Evolutionary conservation across 2,113 vertebrate genomes (phyloP).

Genomic region (Beaufortia kweichowensis): DNA sequence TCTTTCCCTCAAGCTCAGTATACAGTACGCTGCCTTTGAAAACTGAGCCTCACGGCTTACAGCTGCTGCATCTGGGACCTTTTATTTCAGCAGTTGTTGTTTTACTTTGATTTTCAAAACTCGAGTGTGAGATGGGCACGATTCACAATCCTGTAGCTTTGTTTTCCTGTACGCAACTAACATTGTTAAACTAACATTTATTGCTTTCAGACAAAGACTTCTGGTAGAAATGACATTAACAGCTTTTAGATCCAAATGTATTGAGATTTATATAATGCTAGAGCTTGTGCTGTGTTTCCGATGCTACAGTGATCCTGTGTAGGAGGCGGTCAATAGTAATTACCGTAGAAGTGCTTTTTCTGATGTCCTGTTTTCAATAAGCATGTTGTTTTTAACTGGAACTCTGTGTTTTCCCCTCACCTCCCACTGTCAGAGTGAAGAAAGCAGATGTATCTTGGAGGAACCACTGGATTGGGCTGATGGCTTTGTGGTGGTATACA

Average conservation of each 20-base stretch:
- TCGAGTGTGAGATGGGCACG: constrained; percentile 40
- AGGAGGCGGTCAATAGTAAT: not conserved
- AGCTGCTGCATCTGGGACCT: constrained; percentile 41
- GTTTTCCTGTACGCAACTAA: not conserved
- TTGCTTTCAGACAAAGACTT: not conserved
- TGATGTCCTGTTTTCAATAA: not conserved
- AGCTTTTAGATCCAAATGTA: not conserved
- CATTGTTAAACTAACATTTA: not conserved
- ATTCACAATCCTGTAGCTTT: constrained; percentile 34
- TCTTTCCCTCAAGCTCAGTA: constrained; percentile 27
- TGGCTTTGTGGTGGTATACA: constrained; percentile 77
- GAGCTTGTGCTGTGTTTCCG: not conserved
- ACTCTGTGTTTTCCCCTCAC: constrained; percentile 1
- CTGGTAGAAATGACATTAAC: not conserved
- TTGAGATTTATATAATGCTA: not conserved
- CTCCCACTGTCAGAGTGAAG: constrained; percentile 60
- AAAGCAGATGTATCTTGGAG: constrained; percentile 69
- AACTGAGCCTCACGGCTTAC: constrained; percentile 43
- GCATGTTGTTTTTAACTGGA: constrained; percentile 34
- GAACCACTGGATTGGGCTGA: constrained; percentile 77
- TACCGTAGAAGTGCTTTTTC: not conserved
- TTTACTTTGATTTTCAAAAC: constrained; percentile 57
- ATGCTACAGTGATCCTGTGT: not conserved
- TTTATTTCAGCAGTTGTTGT: constrained; percentile 51
- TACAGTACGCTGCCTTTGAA: constrained; percentile 54